phyloP scores from a whole-genome alignment of 2,113 vertebrate species.

The Leucopsar rothschildi region DNA sequence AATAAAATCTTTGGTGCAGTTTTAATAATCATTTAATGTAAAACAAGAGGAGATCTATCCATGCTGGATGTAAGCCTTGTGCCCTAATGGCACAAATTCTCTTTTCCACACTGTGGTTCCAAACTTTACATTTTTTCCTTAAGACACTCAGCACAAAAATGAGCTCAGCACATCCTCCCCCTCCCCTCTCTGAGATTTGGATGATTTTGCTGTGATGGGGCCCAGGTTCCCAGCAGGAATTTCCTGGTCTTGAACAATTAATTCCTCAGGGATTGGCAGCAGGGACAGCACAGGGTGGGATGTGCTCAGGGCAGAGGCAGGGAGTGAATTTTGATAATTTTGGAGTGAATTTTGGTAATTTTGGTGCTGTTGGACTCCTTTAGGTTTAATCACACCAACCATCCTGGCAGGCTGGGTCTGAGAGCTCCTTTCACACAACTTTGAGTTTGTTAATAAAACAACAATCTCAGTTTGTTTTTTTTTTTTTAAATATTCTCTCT shows the following conservation, averaged over 20 bases:
- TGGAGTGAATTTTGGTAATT: not conserved
- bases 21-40: not conserved
- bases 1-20: not conserved
- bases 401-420: not conserved
- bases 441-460: not conserved
- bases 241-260: not conserved
- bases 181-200: rapidly evolving
- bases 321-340: not conserved
- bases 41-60: not conserved
- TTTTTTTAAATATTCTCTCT: not conserved
- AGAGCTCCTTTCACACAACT: not conserved
- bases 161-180: not conserved
- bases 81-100: not conserved
- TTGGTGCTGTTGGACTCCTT: not conserved
- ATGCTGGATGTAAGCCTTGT: not conserved
- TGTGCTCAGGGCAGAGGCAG: not conserved
- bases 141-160: not conserved
- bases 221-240: not conserved
- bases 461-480: not conserved
- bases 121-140: not conserved
- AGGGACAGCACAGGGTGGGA: not conserved
- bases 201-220: not conserved
- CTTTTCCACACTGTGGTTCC: rapidly evolving
- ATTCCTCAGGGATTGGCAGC: not conserved
- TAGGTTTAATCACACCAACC: not conserved